Conservation (phyloP, 1,140 invertebrate species). For the Tetragnatha versicolor region DNA sequence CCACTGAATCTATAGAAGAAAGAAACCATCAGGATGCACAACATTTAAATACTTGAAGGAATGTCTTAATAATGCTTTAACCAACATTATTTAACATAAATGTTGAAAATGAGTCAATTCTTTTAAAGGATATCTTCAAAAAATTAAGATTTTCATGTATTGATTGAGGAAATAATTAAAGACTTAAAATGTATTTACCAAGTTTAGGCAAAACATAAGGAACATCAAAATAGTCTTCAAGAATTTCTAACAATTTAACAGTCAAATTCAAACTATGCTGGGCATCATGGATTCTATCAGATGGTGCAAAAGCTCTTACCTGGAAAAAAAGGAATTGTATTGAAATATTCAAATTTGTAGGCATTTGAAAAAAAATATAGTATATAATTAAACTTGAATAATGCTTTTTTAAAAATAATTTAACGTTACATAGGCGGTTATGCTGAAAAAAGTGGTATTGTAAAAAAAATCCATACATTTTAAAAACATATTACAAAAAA, state of each 20-base stretch:
- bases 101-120: neutral
- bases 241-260: neutral
- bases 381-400: no score
- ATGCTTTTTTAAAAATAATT: neutral
- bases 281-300: constrained; percentile 15
- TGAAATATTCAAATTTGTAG: neutral
- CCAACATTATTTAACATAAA: no score
- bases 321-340: neutral
- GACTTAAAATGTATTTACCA: neutral
- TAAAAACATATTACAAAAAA: neutral
- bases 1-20: constrained; percentile 29
- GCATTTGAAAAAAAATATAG: no score
- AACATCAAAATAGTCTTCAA: constrained; percentile 33
- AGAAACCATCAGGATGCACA: neutral
- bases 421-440: no score
- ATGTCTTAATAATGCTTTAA: no score
- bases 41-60: neutral
- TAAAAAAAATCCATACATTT: no score
- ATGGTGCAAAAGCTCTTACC: constrained; percentile 23
- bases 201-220: constrained; percentile 38
- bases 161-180: neutral
- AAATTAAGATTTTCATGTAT: neutral
- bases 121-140: neutral
- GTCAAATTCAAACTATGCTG: constrained; percentile 25
- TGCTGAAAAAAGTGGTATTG: no score